Evolutionary conservation across 2,113 vertebrate genomes (phyloP), one percentile per base, ranked within the genome.

Genomic region (Hassar affinis): DNA sequence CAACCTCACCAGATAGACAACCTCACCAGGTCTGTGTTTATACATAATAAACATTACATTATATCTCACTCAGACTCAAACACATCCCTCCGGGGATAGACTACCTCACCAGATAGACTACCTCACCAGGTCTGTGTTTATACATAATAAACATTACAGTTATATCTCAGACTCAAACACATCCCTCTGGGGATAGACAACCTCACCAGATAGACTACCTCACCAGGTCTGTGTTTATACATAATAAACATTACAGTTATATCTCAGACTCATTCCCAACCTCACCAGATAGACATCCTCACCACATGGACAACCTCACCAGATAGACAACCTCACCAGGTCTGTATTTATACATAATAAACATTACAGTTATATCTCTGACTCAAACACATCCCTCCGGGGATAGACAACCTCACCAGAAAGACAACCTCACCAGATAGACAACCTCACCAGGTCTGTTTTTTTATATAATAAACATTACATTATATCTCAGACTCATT

Each of bases 81-180:
- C 47, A 45, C 42, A 11, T 59, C 59, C 59, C 59, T 62, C n/a
- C 59, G 27, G 59, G 1, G 27, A 45, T 47, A n/a, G n/a, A n/a
- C 38, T 3, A 42, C 38, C 61, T 33, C 14, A 4, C 33, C 4
- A 64, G 12, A 64, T 33, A 30, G 12, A 64, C 27, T 6, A 95
- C 78, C 90, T 99, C 72, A 93, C 87, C 87, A 96, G 97, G 97
- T 98, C 79, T 38, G 69, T 74, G 22, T n/a, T n/a, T 30, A n/a
- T n/a, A n/a, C n/a, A n/a, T n/a, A n/a, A n/a, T 62, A 33, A 15
- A 62, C 27, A 96, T 79, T 95, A 99, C 52, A 95, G 95, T 87
- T 88, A 90, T 90, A 99, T n/a, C n/a, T n/a, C n/a, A n/a, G n/a
- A n/a, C 98, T 86, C 97, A 49, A 1, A 47, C 7, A n/a, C 22